Base-by-base conservation (phyloP, 2,888 invertebrate species). In the Pecten maximus region DNA sequence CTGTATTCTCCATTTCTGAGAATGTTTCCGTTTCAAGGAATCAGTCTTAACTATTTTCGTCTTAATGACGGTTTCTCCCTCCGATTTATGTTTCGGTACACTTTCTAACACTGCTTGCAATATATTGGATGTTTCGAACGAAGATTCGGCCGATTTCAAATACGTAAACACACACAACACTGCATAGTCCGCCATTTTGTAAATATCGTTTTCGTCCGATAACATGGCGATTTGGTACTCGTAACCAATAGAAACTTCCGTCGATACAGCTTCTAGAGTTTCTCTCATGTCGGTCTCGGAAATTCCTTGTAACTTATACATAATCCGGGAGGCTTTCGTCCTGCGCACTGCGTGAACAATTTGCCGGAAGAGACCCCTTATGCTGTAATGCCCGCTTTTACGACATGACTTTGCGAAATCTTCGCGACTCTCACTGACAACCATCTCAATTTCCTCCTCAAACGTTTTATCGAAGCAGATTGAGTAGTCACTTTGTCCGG, bases 191-290 rank as follows among this genome's bases (percentile, higher is more conserved):
- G 94, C 93, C 74, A 93, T 88, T 54, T 60, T 90, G 4, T 92
- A 88, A 4, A 94, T 90, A 54, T 94, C 93, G 1, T 48, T 40
- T 35, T 92, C 92, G 19, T 93, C 92, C 2, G 91, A 90, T 28
- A 94, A 60, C 89, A 93, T 90, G 35, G 91, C 54, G 39, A 94
- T 87, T 88, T 94, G 94, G 88, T 94, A 94, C 91, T 94, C 93
- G 91, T 91, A 93, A 0, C 93, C 92, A 16, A 93, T 88, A 35
- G 91, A 87, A 23, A 94, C 88, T 88, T 94, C 93, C 15, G 35
- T 23, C 10, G 93, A 92, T 2, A 94, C 93, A 2, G 91, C 89
- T 2, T 89, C 35, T 40, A 94, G 89, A 3, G 91, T 92, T 15
- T 87, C 88, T 35, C 90, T 89, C 16, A 94, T 87, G 12, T 93